Conservation (phyloP, 1,140 invertebrate genomes). For the Neodiprion virginianus region DNA sequence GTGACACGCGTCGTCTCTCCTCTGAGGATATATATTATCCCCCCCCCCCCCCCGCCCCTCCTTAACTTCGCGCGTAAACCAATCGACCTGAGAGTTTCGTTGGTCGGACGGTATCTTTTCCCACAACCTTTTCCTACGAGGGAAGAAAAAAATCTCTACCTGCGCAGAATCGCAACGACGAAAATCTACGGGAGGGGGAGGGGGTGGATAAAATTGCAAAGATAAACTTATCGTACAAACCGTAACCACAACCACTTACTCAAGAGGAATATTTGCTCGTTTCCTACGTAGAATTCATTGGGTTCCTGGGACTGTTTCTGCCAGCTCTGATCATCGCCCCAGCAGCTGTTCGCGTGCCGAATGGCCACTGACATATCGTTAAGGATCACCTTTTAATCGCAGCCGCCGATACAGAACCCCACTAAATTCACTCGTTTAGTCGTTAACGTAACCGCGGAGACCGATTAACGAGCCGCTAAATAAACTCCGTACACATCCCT, state of each 20-base stretch:
- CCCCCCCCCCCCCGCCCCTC: no score
- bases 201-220: not conserved
- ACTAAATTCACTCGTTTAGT: not conserved
- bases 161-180: no score
- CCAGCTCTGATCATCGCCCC: not conserved
- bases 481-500: not conserved
- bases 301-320: no score
- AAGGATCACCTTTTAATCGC: not conserved
- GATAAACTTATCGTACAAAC: slow-evolving; percentile 24
- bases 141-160: no score
- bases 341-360: not conserved
- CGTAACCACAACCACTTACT: slow-evolving; percentile 22
- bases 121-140: no score
- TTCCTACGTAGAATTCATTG: no score
- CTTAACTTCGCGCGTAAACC: not conserved
- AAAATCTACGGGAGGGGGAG: not conserved
- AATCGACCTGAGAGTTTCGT: slow-evolving; percentile 1
- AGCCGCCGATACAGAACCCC: not conserved
- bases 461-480: not conserved
- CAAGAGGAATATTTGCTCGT: slow-evolving; percentile 6
- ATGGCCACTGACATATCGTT: not conserved
- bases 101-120: not conserved
- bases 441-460: not conserved
- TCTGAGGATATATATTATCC: no score
- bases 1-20: no score